Base-by-base conservation (phyloP, 2,888 invertebrate genomes). In the Trachelus stipa region DNA sequence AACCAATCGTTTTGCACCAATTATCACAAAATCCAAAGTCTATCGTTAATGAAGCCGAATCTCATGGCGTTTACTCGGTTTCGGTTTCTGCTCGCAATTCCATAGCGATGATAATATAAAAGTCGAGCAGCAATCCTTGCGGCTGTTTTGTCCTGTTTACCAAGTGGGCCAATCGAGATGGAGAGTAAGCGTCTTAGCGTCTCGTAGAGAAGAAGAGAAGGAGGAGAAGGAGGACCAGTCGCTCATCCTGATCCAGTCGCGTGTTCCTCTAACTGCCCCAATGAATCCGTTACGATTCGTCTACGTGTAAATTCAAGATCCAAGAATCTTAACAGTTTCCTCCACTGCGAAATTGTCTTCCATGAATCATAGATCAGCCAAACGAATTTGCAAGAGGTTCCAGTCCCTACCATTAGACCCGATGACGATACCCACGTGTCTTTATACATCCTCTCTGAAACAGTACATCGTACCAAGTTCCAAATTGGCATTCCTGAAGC, bases 111-210 rank as follows among this genome's bases (percentile, higher is more conserved):
- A 30, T 34, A 40, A 30, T 69, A 35, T 69, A 85, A 86, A 89
- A 87, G 85, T 86, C 85, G 85, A 85, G 84, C 85, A 84, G 15
- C 71, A 81, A 85, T 86, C 85, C 81, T 81, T 82, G 82, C 34
- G 80, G 81, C 87, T 86, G 90, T 89, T 90, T 90, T 90, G 91
- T 90, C 88, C 91, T 90, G 88, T 90, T 91, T 91, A 87, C 85
- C 89, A 91, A 91, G 89, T 91, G 87, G 91, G 90, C 88, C 91
- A 88, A 91, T 89, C 88, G 91, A 91, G 90, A 91, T 90, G 86
- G 91, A 91, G 91, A 91, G 91, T 91, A 87, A 86, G 76, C 73
- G 76, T 73, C 73, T 69, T 40, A 69, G 78, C 68, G 73, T 35
- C 73, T 76, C 23, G 23, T 23, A 23, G 56, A 56, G 23, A 23